Evolutionary conservation across 2,797 vertebrate species (phyloP).

Genomic region (Babyrousa celebensis): DNA sequence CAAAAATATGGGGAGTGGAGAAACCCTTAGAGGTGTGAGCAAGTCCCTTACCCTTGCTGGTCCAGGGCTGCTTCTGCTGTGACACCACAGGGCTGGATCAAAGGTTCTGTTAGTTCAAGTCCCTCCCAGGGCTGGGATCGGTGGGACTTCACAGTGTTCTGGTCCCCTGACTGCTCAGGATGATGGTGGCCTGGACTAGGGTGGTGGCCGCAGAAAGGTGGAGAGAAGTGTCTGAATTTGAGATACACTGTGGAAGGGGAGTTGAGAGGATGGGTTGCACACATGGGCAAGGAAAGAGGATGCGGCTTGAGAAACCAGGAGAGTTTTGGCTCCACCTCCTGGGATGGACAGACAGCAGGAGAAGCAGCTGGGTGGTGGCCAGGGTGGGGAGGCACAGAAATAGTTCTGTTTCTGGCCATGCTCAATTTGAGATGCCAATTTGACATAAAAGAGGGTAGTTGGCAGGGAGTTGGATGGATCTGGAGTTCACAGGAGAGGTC

Average conservation of each 20-base stretch:
- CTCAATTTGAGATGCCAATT: not conserved
- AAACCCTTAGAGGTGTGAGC: not conserved
- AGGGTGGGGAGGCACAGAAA: accelerated
- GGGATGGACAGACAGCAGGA: not conserved
- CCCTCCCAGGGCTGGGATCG: not conserved
- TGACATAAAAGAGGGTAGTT: accelerated
- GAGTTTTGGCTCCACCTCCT: too few species aligned
- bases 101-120: too few species aligned
- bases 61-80: not conserved
- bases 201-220: not conserved
- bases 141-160: accelerated
- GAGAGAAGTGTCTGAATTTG: too few species aligned
- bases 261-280: not conserved
- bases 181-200: not conserved
- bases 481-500: not conserved
- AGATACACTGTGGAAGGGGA: not conserved
- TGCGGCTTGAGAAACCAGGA: not conserved
- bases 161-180: not conserved
- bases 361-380: not conserved
- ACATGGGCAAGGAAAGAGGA: not conserved
- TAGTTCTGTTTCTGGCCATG: not conserved
- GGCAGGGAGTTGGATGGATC: not conserved
- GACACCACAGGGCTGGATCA: accelerated
- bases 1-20: not conserved
- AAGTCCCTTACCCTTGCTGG: too few species aligned